Base-by-base conservation (phyloP, 2,888 invertebrate genomes). In the Pelosia muscerda region DNA sequence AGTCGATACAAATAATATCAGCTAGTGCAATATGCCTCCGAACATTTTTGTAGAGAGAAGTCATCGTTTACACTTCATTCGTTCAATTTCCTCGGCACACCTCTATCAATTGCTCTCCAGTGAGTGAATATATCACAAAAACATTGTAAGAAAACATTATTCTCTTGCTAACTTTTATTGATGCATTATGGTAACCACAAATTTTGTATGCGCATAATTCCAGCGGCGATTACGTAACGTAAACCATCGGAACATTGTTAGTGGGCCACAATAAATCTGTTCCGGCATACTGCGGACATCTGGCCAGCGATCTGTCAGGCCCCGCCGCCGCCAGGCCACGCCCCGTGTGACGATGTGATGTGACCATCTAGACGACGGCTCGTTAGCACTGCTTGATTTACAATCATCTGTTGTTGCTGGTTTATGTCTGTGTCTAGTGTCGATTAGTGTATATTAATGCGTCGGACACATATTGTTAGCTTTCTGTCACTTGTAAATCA, bases 261-360 rank as follows among this genome's bases (percentile, higher is more conserved):
- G 26, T 70, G 68, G 49, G 62, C 55, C 25, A 38, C 28, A 62
- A 66, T 73, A 73, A 78, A 73, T 71, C 71, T 60, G 66, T 55
- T 34, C 59, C 57, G 57, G 22, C 34, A 34, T 15, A 22, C 6
- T 22, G 72, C 59, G 64, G 66, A 63, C 63, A 42, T 19, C 59
- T 63, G 59, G 22, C 13, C 13, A 28, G 19, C 38, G n/a, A 63
- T 65, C 64, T 49, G 64, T 65, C 64, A 58, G n/a, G 49, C 49
- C 2, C 5, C 38, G 15, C 4, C 38, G 57, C 15, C 64, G 38
- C 28, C 63, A 64, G 42, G 22, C 25, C 64, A 26, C 58, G 64
- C 64, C 56, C 25, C 42, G 6, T 15, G 15, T 57, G n/a, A n/a
- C n/a, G n/a, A n/a, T n/a, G n/a, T n/a, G n/a, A n/a, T n/a, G 28